Evolutionary conservation across 53 echinoderm and acorn worm species (phyloP), one percentile per base, ranked within the genome.

Genomic region (Holothuria scabra): DNA sequence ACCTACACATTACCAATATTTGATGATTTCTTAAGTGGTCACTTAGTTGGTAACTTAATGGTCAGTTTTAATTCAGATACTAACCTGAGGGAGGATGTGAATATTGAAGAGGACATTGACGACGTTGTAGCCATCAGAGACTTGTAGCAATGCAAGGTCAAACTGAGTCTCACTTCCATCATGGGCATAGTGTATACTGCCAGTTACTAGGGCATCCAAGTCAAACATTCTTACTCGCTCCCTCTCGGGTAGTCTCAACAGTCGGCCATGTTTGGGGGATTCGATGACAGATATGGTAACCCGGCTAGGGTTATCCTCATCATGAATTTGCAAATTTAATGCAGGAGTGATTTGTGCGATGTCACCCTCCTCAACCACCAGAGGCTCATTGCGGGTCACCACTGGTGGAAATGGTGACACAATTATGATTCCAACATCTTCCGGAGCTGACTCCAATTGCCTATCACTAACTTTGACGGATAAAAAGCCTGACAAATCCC

Each of bases 81-180:
- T 90, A 63, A 94, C 99, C 87, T 81, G 81, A 48, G 99, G 99
- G 22, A 87, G 65, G 26, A 99, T 94, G 46, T 91, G 92, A 28
- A 99, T 93, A 59, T 94, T 83, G 89, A 99, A 99, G 59, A 99
- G 85, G 21, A 99, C 84, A 67, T 99, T 99, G 74, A 92, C 81
- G 26, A 99, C 82, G 46, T 93, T 99, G 69, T 99, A 92, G 7
- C 99, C 99, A 60, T 99, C 97, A 0, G 99, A 89, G 8, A 94
- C 94, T 68, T 99, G 99, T 23, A 97, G 68, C 29, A 92, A 68
- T 19, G 90, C 82, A 13, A 88, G 87, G 80, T 95, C 94, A 57
- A 85, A 90, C 66, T 87, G 85, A 0, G 99, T 94, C 81, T 99
- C 99, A 52, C 92, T 94, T 12, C 99, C 99, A 61, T 95, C 93